These are phyloP conservation scores for Perizoma affinitatum DNA, from an alignment of 2,888 invertebrate species.

Conservation along the genomic window DNA sequence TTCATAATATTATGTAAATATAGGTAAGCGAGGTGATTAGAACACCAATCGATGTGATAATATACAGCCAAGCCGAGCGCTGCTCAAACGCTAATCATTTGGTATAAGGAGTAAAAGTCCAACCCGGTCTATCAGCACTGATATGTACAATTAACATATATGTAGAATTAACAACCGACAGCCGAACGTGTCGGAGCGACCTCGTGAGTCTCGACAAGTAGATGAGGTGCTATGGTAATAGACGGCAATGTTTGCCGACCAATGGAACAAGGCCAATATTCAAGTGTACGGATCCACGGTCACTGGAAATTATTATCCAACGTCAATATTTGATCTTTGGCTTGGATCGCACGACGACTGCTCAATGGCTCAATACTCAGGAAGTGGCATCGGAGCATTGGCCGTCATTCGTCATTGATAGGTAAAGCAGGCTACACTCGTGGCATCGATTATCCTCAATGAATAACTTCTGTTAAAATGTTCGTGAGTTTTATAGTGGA, in stretches of 20 bases:
- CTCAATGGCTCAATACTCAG: constrained; percentile 16
- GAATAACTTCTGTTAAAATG: constrained; percentile 42
- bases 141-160: constrained; percentile 25
- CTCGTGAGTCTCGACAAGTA: constrained; percentile 60
- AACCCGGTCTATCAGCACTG: constrained; percentile 18
- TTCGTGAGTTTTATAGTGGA: too few species aligned
- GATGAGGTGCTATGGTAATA: constrained; percentile 55
- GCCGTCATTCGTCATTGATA: constrained; percentile 18
- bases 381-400: constrained; percentile 23
- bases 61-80: constrained; percentile 26
- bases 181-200: constrained; percentile 55
- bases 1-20: constrained; percentile 51
- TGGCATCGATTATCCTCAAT: constrained; percentile 47
- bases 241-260: constrained; percentile 54
- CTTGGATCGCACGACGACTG: constrained; percentile 13
- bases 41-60: constrained; percentile 38
- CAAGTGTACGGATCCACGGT: constrained; percentile 61
- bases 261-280: constrained; percentile 64
- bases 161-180: constrained; percentile 62
- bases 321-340: constrained; percentile 40
- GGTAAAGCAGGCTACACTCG: constrained; percentile 58
- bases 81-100: constrained; percentile 24
- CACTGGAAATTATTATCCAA: constrained; percentile 52
- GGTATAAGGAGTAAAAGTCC: constrained; percentile 35
- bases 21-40: constrained; percentile 42